Evolutionary conservation across 2,113 vertebrate genomes (phyloP), one percentile per base, ranked within the genome.

Genomic region (Orientallactaga bullata): DNA sequence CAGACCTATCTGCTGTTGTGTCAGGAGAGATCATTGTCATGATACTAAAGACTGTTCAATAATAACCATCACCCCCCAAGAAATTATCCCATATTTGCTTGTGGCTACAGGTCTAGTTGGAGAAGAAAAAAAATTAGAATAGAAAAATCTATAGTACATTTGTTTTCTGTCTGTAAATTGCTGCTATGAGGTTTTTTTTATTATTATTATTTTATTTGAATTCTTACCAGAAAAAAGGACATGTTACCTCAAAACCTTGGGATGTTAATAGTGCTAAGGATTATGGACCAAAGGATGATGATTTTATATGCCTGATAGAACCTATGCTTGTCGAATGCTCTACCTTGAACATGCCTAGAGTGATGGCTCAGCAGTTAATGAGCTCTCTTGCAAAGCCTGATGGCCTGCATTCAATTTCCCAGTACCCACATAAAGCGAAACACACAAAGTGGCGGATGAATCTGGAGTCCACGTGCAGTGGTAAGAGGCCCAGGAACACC

Each of bases 101-200:
- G 12, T 78, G 30, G 85, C 35, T 63, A 0, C 9, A 79, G 28
- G 68, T 79, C 30, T 71, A 76, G 28, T 21, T 85, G 17, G 32
- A 93, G 15, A 63, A 35, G 65, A 71, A 73, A n/a, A 12, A 39
- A 30, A 20, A 30, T 61, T 78, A 73, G 3, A 58, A 51, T 42
- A 47, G 58, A 80, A 72, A 71, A 37, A 20, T 86, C 77, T 63
- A 85, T n/a, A 68, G 71, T 20, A 85, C 6, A 42, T 86, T 61
- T 95, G 15, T 21, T 60, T 74, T 81, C 39, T 51, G 28, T 92
- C 30, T 94, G 68, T 78, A 94, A 83, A 84, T 84, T 51, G 17
- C 32, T 51, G 17, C 32, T 74, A 0, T 13, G 81, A 12, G 17
- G 39, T 47, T 47, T 47, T 47, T 47, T 47, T 47, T 47, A n/a